phyloP scores from a whole-genome alignment of 2,888 invertebrate species.

The Chloroclysta siterata region DNA sequence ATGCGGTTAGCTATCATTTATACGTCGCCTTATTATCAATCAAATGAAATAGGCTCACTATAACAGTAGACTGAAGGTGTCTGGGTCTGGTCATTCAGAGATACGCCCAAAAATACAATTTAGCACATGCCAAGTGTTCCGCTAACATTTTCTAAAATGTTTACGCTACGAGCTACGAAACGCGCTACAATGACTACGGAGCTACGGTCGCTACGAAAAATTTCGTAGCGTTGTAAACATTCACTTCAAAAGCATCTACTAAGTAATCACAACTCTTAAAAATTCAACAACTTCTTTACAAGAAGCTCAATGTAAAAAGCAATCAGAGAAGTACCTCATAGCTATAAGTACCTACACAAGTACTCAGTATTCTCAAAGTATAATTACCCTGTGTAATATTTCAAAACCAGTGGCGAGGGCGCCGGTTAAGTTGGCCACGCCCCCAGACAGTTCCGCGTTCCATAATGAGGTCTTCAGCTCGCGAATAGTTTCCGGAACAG shows the following conservation, averaged over 20 bases:
- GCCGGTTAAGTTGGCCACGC: slow-evolving; percentile 93
- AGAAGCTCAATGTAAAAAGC: slow-evolving; percentile 33
- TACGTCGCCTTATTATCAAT: too few species aligned
- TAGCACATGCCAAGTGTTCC: not conserved
- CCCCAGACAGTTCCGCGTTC: slow-evolving; percentile 89
- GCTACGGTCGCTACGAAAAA: slow-evolving; percentile 2
- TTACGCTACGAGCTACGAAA: not conserved
- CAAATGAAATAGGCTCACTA: too few species aligned
- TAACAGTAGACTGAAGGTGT: too few species aligned
- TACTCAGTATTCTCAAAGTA: slow-evolving; percentile 30
- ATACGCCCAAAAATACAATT: not conserved
- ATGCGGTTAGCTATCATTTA: too few species aligned
- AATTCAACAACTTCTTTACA: slow-evolving; percentile 23
- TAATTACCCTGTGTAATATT: slow-evolving; percentile 91
- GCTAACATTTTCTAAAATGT: not conserved
- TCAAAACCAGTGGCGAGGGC: slow-evolving; percentile 97
- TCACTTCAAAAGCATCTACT: not conserved
- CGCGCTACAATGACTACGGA: not conserved
- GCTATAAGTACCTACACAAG: slow-evolving; percentile 4
- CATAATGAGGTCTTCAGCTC: slow-evolving; percentile 92
- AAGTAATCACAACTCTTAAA: slow-evolving; percentile 12
- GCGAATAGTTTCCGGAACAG: slow-evolving; percentile 92
- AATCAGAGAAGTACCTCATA: slow-evolving; percentile 30
- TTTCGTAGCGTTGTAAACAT: not conserved
- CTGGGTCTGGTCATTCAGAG: not conserved